Evolutionary conservation across 2,797 vertebrate species (phyloP).

Genomic region (Erethizon dorsatum): DNA sequence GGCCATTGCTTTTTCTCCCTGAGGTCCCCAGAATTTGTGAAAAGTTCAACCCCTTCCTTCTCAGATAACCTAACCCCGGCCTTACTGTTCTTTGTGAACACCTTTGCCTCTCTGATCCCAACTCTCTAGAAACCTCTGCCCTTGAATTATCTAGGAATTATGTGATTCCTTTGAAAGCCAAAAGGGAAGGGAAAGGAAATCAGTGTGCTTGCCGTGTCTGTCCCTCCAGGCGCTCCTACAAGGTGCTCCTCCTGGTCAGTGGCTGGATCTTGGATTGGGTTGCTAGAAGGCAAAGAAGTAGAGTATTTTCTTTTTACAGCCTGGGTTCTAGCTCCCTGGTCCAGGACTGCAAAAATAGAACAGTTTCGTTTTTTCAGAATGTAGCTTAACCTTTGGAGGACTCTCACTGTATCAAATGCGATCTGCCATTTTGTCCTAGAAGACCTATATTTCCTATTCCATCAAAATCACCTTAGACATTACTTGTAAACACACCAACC

Average conservation of each 20-base stretch:
- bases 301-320: background rate
- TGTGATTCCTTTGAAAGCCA: constrained; percentile 24
- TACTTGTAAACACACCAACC: background rate
- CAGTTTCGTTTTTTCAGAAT: background rate
- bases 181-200: background rate
- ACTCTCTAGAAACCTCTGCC: background rate
- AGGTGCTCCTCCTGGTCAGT: background rate
- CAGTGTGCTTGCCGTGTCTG: background rate
- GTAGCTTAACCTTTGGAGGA: background rate
- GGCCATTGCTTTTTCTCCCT: background rate
- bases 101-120: constrained; percentile 1
- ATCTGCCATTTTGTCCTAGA: constrained; percentile 25
- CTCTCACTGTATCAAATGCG: background rate
- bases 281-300: background rate
- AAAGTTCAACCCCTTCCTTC: background rate
- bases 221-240: background rate
- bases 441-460: constrained; percentile 12
- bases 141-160: background rate
- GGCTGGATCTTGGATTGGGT: background rate
- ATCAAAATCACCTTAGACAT: constrained; percentile 46
- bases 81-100: constrained; percentile 23
- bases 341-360: constrained; percentile 41
- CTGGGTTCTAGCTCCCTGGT: background rate
- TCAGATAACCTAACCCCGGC: background rate
- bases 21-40: background rate